Evolutionary conservation across 2,113 vertebrate species (phyloP).

Genomic region (Cacatua alba): DNA sequence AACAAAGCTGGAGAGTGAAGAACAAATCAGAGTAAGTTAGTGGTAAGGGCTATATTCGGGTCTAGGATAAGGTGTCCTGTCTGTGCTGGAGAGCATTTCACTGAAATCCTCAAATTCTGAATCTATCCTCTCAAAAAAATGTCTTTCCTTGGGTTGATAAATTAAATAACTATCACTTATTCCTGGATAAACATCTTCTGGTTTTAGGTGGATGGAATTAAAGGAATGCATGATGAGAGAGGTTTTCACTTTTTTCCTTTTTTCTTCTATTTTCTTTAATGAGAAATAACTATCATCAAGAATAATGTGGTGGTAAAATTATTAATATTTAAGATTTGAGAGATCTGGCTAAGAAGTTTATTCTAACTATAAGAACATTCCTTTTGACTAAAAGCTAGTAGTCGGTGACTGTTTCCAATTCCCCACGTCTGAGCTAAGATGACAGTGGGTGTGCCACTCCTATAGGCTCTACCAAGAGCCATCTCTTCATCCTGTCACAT

Average conservation of each 20-base stretch:
- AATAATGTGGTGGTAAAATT: not conserved
- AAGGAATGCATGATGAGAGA: not conserved
- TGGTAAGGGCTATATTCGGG: not conserved
- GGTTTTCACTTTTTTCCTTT: not conserved
- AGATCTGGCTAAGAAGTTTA: not conserved
- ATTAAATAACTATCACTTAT: not conserved
- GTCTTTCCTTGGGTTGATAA: not conserved
- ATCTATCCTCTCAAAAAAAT: not conserved
- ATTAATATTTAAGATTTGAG: not conserved
- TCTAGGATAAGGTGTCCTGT: not conserved
- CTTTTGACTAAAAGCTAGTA: not conserved
- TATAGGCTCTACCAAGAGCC: not conserved
- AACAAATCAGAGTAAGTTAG: not conserved
- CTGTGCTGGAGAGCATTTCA: not conserved
- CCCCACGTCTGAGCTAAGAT: not conserved
- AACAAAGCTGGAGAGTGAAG: not conserved
- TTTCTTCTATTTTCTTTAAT: not conserved
- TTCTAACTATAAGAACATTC: not conserved
- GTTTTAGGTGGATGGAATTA: not conserved
- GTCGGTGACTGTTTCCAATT: not conserved
- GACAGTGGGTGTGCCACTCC: not conserved
- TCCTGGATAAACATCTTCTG: not conserved
- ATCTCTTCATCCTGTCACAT: not conserved
- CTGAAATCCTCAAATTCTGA: not conserved
- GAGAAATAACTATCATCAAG: not conserved